Base-by-base conservation (phyloP, 1,140 invertebrate species). In the Bombus superbus region DNA sequence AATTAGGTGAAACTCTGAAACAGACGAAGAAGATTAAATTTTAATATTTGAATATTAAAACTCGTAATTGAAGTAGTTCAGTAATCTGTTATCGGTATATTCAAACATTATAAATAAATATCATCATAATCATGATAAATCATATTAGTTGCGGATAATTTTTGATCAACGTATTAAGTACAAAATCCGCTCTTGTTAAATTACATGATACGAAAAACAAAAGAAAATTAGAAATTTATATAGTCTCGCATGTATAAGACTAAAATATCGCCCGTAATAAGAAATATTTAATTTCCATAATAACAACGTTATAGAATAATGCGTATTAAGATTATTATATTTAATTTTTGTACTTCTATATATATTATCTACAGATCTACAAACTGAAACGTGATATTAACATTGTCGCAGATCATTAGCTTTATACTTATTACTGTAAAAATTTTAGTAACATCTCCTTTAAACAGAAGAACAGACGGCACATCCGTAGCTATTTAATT, bases 401-500 rank as follows among this genome's bases (percentile, higher is more conserved):
- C 22, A 40, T 28, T 40, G 38, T 40, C 10, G 11, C 38, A 28
- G 10, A 4, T 40, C 35, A 69, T 69, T 28, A 40, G 22, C 38
- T 15, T 71, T 28, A 22, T 53, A 15, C 47, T 53, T 53, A 25
- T 40, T 28, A 42, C 22, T 2, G 38, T 22, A 42, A 40, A 76
- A 59, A 18, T n/a, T n/a, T 10, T n/a, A 28, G 4, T 35, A 6
- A 5, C 35, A 13, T 8, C n/a, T 62, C 42, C 8, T 13, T 42
- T 2, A 6, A n/a, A 64, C 32, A 22, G 53, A 42, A 13, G 25
- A 72, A n/a, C 38, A n/a, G 13, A 72, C 1, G 13, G 38, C 2
- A 25, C 13, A 76, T 38, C 13, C 25, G 47, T 57, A 42, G 75
- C 38, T 64, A 62, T 77, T 77, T 64, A 77, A 59, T 62, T 64